Evolutionary conservation across 2,797 vertebrate genomes (phyloP).

Genomic region (Macroramphosus scolopax): DNA sequence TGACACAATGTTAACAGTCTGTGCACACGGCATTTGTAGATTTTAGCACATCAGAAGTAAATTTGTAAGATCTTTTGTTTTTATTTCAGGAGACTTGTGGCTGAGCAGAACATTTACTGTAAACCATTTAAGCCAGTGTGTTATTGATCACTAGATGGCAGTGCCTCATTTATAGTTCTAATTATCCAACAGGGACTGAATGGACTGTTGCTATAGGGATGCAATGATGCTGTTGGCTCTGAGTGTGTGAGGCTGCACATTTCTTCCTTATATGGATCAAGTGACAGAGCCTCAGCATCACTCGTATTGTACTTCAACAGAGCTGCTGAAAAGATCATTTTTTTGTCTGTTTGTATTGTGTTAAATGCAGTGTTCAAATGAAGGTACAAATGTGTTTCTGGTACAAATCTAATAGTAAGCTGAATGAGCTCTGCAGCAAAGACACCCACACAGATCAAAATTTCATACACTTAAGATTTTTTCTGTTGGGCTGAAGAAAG

Average conservation of each 20-base stretch:
- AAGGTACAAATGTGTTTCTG: too few relatives aligned
- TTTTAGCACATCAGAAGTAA: not conserved
- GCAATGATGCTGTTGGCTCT: conserved; percentile 48
- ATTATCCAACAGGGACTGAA: conserved; percentile 21
- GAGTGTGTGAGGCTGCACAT: conserved; percentile 23
- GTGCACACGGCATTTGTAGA: too few relatives aligned
- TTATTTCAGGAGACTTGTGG: conserved; percentile 1
- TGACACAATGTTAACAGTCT: too few relatives aligned
- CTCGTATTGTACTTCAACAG: conserved; percentile 31
- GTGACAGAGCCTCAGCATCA: conserved; percentile 33
- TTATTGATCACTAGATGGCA: conserved; percentile 63
- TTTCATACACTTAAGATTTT: too few relatives aligned
- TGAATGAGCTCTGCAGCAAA: too few relatives aligned
- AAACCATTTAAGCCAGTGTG: too few relatives aligned
- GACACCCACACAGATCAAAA: too few relatives aligned
- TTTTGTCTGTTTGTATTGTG: too few relatives aligned
- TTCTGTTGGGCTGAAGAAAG: too few relatives aligned
- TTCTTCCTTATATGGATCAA: conserved; percentile 61
- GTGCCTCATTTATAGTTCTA: conserved; percentile 23
- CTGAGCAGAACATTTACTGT: too few relatives aligned
- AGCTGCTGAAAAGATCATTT: conserved; percentile 18
- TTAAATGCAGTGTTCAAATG: too few relatives aligned
- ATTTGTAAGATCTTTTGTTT: not conserved
- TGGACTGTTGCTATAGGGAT: conserved; percentile 66
- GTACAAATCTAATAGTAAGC: too few relatives aligned